These are phyloP conservation scores for Muscicapa adusta DNA, from an alignment of 2,113 vertebrate species.

Conservation along the genomic window DNA sequence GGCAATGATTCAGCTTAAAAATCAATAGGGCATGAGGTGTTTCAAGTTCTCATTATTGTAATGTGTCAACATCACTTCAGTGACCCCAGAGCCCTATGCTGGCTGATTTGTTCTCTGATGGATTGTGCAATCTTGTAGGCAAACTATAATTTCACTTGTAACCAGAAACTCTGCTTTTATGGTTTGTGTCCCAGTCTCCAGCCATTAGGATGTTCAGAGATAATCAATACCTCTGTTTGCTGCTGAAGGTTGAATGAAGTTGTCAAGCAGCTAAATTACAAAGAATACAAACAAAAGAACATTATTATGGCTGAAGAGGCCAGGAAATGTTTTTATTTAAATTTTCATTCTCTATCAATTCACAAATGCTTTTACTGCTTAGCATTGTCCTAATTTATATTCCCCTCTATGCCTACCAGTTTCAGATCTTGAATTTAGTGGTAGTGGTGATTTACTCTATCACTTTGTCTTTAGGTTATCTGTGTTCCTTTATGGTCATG, in stretches of 20 bases:
- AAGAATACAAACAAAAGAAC: slow-evolving; percentile 42
- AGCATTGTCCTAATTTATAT: neutral
- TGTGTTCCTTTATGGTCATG: neutral
- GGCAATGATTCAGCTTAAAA: slow-evolving; percentile 77
- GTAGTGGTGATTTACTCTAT: neutral
- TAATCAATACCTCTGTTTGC: slow-evolving; percentile 75
- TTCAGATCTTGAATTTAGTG: neutral
- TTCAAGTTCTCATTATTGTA: slow-evolving; percentile 83
- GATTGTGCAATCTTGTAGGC: slow-evolving; percentile 79
- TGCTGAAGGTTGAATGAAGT: slow-evolving; percentile 75
- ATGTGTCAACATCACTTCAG: slow-evolving; percentile 78
- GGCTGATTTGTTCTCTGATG: slow-evolving; percentile 81
- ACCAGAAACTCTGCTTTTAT: slow-evolving; percentile 73
- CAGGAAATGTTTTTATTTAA: slow-evolving; percentile 15
- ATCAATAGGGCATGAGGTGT: slow-evolving; percentile 81
- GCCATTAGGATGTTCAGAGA: slow-evolving; percentile 68
- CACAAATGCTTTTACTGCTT: neutral
- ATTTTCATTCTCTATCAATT: neutral
- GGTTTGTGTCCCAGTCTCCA: slow-evolving; percentile 62
- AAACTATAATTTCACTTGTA: slow-evolving; percentile 81
- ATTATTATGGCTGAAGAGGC: neutral
- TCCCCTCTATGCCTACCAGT: neutral
- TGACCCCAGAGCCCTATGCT: slow-evolving; percentile 69
- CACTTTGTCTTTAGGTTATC: neutral
- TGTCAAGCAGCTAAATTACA: slow-evolving; percentile 71